Conservation (phyloP, 2,888 invertebrate genomes). For the Mactromeris polynyma region DNA sequence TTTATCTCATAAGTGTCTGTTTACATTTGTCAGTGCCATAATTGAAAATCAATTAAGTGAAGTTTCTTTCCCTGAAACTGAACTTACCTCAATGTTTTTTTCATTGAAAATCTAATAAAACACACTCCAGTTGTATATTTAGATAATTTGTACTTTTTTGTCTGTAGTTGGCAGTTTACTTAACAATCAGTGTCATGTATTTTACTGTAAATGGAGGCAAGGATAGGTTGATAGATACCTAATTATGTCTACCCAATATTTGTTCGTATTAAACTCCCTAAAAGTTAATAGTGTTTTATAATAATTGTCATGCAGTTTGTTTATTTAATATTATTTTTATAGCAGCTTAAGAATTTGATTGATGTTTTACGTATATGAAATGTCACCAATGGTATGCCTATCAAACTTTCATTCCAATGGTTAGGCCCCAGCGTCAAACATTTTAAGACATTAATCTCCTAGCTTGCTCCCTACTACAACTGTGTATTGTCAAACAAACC, state of each 20-base stretch:
- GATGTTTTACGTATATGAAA: neutral
- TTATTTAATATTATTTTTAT: neutral
- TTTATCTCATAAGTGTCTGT: too few species aligned
- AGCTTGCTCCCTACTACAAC: neutral
- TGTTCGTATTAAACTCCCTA: neutral
- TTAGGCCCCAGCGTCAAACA: neutral
- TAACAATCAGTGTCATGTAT: slow-evolving; percentile 6
- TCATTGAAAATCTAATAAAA: neutral
- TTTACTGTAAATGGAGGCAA: neutral
- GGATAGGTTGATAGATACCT: neutral
- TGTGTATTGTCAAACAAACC: slow-evolving; percentile 8
- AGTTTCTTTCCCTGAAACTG: neutral
- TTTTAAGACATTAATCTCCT: neutral
- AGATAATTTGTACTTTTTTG: neutral
- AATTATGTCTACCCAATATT: slow-evolving; percentile 1
- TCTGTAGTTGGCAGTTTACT: neutral
- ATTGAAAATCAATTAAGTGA: neutral
- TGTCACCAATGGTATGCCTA: neutral
- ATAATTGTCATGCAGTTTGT: neutral
- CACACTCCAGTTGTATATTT: neutral
- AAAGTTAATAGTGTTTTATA: neutral
- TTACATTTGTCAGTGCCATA: neutral
- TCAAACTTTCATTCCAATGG: neutral
- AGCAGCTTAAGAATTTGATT: neutral
- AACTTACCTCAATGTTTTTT: neutral